Percentiles rank a stretch among this genome's conserved stretches.
Evolutionary conservation across 2,888 invertebrate species (phyloP).

Genomic region (Beris morrisii): DNA sequence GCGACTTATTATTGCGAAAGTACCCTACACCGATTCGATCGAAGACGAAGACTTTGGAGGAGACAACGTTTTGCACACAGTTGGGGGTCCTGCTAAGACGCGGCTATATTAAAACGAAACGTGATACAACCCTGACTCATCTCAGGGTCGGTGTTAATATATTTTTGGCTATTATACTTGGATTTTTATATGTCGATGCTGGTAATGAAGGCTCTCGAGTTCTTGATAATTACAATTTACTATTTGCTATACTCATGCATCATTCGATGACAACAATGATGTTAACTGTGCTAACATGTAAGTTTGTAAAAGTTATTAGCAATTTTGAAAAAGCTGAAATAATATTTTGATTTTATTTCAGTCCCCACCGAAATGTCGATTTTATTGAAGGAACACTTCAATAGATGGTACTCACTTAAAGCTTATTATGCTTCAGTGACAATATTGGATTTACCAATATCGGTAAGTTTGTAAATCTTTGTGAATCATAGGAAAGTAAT

Average conservation of each 20-base stretch:
- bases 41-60: conserved; percentile 61
- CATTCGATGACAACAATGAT: conserved; percentile 92
- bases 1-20: conserved; percentile 62
- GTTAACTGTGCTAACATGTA: conserved; percentile 84
- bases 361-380: conserved; percentile 78
- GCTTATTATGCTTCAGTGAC: conserved; percentile 78
- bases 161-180: conserved; percentile 74
- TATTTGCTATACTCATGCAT: conserved; percentile 91
- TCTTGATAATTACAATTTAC: conserved; percentile 80
- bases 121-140: conserved; percentile 80
- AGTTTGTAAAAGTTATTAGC: conserved; percentile 51
- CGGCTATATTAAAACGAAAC: conserved; percentile 72
- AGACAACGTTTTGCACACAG: conserved; percentile 72
- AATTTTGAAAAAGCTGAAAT: neutral
- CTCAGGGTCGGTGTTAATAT: conserved; percentile 71
- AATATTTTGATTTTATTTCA: conserved; percentile 30
- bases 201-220: conserved; percentile 77
- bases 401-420: conserved; percentile 85
- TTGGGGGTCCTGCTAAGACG: conserved; percentile 69
- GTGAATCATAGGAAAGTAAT: neutral
- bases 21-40: conserved; percentile 60
- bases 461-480: conserved; percentile 60
- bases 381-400: conserved; percentile 81
- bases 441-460: conserved; percentile 75
- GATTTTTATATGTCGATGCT: conserved; percentile 71